These are phyloP conservation scores for Orycteropus afer DNA, from an alignment of 2,113 vertebrate species.

Conservation along the genomic window DNA sequence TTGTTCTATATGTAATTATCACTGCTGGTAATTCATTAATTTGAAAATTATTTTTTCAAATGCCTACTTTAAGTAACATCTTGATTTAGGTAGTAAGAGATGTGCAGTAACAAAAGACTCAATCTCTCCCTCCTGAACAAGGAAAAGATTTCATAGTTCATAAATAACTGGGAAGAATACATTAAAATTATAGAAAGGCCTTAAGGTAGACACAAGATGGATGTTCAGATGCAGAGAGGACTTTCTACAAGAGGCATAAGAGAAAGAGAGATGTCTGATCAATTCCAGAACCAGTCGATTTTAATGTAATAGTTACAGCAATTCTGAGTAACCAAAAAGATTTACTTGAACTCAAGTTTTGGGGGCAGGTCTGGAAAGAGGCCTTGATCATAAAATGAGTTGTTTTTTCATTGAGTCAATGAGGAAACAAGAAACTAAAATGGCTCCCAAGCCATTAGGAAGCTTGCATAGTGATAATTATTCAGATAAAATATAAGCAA, in stretches of 20 bases:
- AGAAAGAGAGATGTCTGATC: background rate
- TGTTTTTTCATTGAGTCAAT: background rate
- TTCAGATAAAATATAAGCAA: background rate
- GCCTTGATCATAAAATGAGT: background rate
- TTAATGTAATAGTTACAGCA: background rate
- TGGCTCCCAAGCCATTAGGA: background rate
- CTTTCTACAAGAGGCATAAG: background rate
- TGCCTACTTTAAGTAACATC: background rate
- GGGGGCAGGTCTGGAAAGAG: background rate
- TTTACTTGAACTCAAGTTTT: background rate
- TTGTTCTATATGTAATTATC: background rate
- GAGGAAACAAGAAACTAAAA: background rate
- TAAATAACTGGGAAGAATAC: background rate
- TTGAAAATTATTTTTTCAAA: background rate
- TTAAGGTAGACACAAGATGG: background rate
- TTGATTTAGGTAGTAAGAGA: background rate
- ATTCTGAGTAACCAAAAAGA: background rate
- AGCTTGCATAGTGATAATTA: background rate
- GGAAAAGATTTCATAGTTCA: background rate
- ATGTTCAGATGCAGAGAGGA: no score
- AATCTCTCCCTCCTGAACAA: background rate
- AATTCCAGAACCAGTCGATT: background rate
- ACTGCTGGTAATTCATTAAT: background rate
- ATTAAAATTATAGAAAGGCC: background rate
- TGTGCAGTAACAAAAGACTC: background rate